Percentiles rank a stretch among this genome's conserved stretches.
Evolutionary conservation across 1,140 invertebrate species (phyloP).

Genomic region (Diprion similis): DNA sequence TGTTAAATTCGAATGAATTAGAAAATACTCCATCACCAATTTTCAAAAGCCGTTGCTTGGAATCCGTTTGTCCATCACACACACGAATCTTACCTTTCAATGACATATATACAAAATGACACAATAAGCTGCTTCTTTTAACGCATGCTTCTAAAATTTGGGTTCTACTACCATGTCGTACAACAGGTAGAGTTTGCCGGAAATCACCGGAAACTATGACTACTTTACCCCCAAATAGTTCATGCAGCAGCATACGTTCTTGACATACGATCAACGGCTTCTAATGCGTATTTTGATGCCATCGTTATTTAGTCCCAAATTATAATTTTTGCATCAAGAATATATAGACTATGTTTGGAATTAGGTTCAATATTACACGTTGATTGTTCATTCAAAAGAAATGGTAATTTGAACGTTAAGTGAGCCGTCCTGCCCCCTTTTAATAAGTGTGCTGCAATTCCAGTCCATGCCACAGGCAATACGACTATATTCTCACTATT

Average conservation of each 20-base stretch:
- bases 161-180: slow-evolving; percentile 16
- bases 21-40: slow-evolving; percentile 18
- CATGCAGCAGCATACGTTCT: slow-evolving; percentile 16
- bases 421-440: slow-evolving; percentile 38
- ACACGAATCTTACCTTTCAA: slow-evolving; percentile 5
- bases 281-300: slow-evolving; percentile 22
- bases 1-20: neutral
- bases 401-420: slow-evolving; percentile 37
- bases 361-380: slow-evolving; percentile 21
- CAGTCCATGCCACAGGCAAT: slow-evolving; percentile 38
- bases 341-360: slow-evolving; percentile 11
- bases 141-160: slow-evolving; percentile 19
- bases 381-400: slow-evolving; percentile 23
- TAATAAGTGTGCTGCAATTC: slow-evolving; percentile 44
- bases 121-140: slow-evolving; percentile 20
- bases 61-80: slow-evolving; percentile 6
- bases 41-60: slow-evolving; percentile 20
- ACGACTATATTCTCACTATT: slow-evolving; percentile 9
- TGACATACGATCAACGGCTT: slow-evolving; percentile 20
- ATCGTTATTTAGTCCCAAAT: slow-evolving; percentile 28
- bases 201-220: slow-evolving; percentile 22
- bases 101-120: neutral
- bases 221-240: slow-evolving; percentile 26
- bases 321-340: slow-evolving; percentile 21
- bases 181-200: slow-evolving; percentile 22